phyloP scores from a whole-genome alignment of 2,113 vertebrate species.

The Eptatretus burgeri region DNA sequence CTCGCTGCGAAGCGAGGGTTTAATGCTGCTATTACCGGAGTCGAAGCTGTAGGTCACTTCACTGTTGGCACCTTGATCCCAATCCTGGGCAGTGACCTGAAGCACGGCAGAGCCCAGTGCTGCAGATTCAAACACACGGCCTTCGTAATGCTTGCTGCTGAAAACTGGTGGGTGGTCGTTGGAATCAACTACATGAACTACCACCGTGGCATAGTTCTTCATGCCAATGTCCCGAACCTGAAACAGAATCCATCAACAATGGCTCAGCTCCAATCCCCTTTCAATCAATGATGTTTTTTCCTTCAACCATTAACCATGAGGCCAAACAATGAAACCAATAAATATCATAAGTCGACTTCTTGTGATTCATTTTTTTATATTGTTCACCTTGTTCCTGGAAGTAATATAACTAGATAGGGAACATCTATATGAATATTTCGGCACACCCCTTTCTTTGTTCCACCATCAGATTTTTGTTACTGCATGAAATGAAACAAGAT shows the following conservation, averaged over 20 bases:
- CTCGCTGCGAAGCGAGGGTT: neutral
- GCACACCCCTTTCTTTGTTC: no score
- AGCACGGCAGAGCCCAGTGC: slow-evolving; percentile 48
- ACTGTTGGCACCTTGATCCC: slow-evolving; percentile 62
- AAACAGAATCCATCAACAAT: slow-evolving; percentile 7
- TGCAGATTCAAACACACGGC: slow-evolving; percentile 53
- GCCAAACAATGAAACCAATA: no score
- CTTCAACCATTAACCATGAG: no score
- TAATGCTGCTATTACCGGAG: slow-evolving; percentile 30
- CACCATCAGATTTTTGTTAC: no score
- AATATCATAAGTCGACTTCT: no score
- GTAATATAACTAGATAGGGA: no score
- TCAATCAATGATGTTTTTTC: no score
- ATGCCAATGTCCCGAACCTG: slow-evolving; percentile 87
- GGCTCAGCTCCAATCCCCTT: neutral
- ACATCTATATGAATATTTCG: no score
- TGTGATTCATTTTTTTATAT: no score
- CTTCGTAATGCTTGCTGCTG: slow-evolving; percentile 42
- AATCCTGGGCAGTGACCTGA: slow-evolving; percentile 65
- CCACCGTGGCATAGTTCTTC: slow-evolving; percentile 50
- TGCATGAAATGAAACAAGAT: no score
- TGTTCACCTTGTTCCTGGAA: no score
- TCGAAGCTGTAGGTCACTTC: slow-evolving; percentile 63
- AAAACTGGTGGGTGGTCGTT: slow-evolving; percentile 87
- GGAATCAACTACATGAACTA: slow-evolving; percentile 48